phyloP scores from a whole-genome alignment of 2,113 vertebrate genomes.

The Corythornis madagascariensis region DNA sequence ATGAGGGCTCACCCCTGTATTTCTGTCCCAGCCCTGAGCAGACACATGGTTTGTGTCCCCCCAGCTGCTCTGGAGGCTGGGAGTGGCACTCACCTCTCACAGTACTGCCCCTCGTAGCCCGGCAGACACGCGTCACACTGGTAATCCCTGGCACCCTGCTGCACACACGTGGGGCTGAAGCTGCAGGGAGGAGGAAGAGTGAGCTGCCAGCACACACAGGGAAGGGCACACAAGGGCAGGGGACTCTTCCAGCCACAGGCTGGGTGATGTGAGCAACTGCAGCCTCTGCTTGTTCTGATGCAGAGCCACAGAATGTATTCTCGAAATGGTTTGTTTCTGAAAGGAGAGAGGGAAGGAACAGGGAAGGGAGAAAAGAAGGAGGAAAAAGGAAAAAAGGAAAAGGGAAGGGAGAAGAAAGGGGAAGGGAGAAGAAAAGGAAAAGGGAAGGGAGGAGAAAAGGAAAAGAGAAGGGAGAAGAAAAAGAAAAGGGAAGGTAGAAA shows the following conservation, averaged over 20 bases:
- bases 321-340: background rate
- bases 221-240: background rate
- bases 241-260: background rate
- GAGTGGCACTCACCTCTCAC: constrained; percentile 82
- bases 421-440: background rate
- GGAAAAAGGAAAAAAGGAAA: no score
- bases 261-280: background rate
- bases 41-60: background rate
- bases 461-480: no score
- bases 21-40: background rate
- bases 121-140: constrained; percentile 83
- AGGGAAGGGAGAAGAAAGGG: no score
- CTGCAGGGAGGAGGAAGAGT: constrained; percentile 71
- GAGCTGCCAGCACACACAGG: background rate
- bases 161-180: constrained; percentile 89
- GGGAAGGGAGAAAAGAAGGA: no score
- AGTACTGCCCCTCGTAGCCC: constrained; percentile 91
- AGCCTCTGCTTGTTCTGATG: background rate
- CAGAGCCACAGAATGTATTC: background rate
- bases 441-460: no score
- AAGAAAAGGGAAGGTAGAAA: no score
- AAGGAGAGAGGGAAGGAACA: no score
- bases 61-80: background rate
- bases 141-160: constrained; percentile 80
- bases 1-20: background rate